phyloP scores from a whole-genome alignment of 2,113 vertebrate species.

The Tachycineta bicolor region DNA sequence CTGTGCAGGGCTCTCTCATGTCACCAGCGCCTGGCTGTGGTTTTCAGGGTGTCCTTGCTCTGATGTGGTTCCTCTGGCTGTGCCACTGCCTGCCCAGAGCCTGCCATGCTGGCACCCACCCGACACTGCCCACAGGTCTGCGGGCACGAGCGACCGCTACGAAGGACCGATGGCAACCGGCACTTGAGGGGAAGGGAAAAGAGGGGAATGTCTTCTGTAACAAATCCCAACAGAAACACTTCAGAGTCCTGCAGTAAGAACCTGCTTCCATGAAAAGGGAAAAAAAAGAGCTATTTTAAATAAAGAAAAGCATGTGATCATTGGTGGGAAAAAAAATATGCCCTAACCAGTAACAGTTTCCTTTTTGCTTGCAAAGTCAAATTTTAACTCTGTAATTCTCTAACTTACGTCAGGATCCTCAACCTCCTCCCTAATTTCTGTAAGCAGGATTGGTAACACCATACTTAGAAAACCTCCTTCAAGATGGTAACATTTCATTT shows the following conservation, averaged over 20 bases:
- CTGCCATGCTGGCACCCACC: not conserved
- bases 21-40: fast-evolving
- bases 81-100: not conserved
- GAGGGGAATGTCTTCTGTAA: not conserved
- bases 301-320: constrained; percentile 15
- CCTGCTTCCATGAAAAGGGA: not conserved
- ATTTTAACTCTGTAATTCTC: not conserved
- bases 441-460: not conserved
- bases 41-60: not conserved
- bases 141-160: fast-evolving
- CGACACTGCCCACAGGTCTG: not conserved
- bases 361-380: not conserved
- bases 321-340: not conserved
- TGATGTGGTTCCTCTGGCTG: not conserved
- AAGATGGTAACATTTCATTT: constrained; percentile 37
- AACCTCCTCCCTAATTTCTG: not conserved
- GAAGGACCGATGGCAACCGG: fast-evolving
- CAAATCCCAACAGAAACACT: not conserved
- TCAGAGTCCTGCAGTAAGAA: constrained; percentile 25
- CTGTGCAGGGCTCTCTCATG: not conserved
- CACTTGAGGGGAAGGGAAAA: not conserved
- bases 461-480: not conserved
- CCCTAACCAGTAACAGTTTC: constrained; percentile 7
- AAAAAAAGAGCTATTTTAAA: not conserved
- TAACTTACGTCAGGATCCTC: not conserved